Conservation (phyloP, 2,113 vertebrate species). For the Gambusia holbrooki region DNA sequence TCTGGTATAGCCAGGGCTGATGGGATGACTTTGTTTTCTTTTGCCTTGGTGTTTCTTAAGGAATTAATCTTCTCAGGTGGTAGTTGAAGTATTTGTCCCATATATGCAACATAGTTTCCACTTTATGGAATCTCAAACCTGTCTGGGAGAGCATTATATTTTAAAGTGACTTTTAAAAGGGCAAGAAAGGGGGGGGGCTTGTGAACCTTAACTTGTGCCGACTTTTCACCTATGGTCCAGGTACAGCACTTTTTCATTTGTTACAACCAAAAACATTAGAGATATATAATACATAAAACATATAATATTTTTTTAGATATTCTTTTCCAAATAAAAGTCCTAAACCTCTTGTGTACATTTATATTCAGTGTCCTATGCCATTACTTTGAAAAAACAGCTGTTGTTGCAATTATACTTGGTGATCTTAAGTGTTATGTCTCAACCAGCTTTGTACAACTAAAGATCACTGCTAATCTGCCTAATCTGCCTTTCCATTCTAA, state of each 20-base stretch:
- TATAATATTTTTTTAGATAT: background rate
- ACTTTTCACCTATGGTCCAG: slow-evolving; percentile 3
- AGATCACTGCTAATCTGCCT: background rate
- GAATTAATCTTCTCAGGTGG: background rate
- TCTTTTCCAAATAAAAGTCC: background rate
- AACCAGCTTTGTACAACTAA: background rate
- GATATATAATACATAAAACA: too few relatives aligned
- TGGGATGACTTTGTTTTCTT: background rate
- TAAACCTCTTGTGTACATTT: background rate
- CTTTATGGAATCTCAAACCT: background rate
- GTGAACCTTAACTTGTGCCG: slow-evolving; percentile 5
- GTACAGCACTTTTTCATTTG: background rate
- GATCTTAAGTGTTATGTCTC: too few relatives aligned
- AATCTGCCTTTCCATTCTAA: too few relatives aligned
- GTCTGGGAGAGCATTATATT: too few relatives aligned
- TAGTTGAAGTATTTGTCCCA: background rate
- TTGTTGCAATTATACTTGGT: too few relatives aligned
- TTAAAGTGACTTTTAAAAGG: too few relatives aligned
- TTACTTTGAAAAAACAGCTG: too few relatives aligned
- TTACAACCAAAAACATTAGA: too few relatives aligned
- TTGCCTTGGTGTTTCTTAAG: background rate
- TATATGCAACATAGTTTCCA: background rate
- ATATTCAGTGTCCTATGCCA: background rate
- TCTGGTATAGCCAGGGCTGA: background rate
- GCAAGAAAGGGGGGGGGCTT: background rate